Evolutionary conservation across 2,113 vertebrate genomes (phyloP), one percentile per base, ranked within the genome.

Genomic region (Pipra filicauda): DNA sequence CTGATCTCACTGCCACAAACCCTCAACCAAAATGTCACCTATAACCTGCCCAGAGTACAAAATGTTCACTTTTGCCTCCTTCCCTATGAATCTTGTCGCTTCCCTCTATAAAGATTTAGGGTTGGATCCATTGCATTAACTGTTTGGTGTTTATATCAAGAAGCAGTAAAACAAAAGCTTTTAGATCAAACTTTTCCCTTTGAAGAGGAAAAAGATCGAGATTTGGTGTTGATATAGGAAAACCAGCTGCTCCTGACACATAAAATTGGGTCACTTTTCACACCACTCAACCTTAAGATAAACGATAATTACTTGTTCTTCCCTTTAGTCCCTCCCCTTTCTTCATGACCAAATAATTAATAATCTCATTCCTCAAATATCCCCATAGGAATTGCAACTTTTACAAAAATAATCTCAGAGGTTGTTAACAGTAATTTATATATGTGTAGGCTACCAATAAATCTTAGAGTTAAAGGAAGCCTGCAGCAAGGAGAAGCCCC

Each of bases 71-170:
- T 66, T 87, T 55, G 8, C 7, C 5, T 65, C 35, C 18, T 79
- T 70, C 21, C 15, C 8, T 58, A 8, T 16, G 11, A 37, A 30
- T 37, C 11, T 37, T 18, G 1, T 22, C 1, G 0, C 11, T 81
- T 81, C 15, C 15, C 8, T 43, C 19, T 62, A 30, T 16, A 66
- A 81, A 67, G 15, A 6, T 15, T 85, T 52, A 31, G 21, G n/a
- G 5, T 7, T 59, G 30, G 11, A 74, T 59, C 73, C 5, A 22
- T 79, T 6, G 0, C 18, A 21, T 37, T 69, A 52, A 30, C 17
- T 46, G 2, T 28, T 70, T 12, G 30, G 4, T 17, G 67, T 48
- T 82, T 59, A 3, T 41, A 44, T 8, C 17, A 75, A 74, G 23
- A 58, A 65, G 13, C 14, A 51, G 8, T 19, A 39, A 94, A 39